phyloP scores from a whole-genome alignment of 2,797 vertebrate species.

The Enteromius radiatus region DNA sequence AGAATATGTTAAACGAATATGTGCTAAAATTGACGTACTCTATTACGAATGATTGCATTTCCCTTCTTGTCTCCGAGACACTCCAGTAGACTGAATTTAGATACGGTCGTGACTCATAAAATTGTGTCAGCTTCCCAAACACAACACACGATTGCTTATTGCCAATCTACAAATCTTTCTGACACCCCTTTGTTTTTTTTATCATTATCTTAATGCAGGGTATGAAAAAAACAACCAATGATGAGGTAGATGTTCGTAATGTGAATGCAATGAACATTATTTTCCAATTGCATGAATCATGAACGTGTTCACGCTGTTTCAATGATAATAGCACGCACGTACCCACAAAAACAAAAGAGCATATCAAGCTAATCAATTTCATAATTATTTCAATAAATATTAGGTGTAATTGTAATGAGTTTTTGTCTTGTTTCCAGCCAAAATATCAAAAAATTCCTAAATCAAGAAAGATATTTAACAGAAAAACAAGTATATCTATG shows the following conservation, averaged over 20 bases:
- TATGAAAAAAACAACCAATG: neutral
- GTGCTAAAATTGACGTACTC: conserved; percentile 14
- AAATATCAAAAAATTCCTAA: too few relatives aligned
- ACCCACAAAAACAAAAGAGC: neutral
- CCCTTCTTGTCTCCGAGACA: neutral
- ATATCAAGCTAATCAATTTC: neutral
- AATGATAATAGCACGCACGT: neutral
- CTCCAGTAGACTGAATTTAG: neutral
- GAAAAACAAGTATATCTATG: too few relatives aligned
- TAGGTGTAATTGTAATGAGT: neutral
- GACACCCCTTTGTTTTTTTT: neutral
- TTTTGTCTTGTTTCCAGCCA: too few relatives aligned
- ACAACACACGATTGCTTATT: conserved; percentile 14
- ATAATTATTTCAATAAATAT: neutral
- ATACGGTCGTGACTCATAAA: neutral
- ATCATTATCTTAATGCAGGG: conserved; percentile 9
- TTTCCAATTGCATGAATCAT: neutral
- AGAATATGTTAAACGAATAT: conserved; percentile 32
- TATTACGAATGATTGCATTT: neutral
- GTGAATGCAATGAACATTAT: neutral
- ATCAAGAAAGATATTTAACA: too few relatives aligned
- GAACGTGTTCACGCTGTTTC: neutral
- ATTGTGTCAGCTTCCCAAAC: neutral
- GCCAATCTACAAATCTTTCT: conserved; percentile 23
- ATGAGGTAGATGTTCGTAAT: neutral